Conservation (phyloP, 2,113 vertebrate genomes). For the Beaufortia kweichowensis region DNA sequence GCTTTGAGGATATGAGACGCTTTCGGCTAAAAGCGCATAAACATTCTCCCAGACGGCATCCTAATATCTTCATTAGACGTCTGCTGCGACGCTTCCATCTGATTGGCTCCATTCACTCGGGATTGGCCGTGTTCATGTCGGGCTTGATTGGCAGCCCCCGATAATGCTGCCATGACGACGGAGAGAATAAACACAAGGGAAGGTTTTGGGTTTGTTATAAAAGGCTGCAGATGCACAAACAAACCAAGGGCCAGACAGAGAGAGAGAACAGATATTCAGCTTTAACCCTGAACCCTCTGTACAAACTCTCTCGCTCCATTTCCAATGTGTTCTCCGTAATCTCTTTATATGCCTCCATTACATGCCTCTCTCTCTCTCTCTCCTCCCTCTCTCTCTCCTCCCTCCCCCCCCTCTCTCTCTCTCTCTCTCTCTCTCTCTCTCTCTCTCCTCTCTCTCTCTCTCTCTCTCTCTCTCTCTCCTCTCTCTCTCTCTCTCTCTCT, state of each 20-base stretch:
- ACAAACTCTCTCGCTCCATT: slow-evolving; percentile 22
- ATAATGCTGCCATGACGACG: slow-evolving; percentile 30
- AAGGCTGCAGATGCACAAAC: slow-evolving; percentile 21
- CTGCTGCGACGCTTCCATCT: not conserved
- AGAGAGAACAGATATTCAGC: slow-evolving; percentile 22
- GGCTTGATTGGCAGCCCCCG: slow-evolving; percentile 21
- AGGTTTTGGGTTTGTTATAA: slow-evolving; percentile 28
- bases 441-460: no score
- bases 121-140: not conserved
- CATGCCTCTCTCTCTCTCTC: no score
- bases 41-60: not conserved
- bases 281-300: slow-evolving; percentile 24
- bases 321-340: slow-evolving; percentile 58
- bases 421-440: no score
- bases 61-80: slow-evolving; percentile 25
- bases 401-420: no score
- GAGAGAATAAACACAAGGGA: slow-evolving; percentile 19
- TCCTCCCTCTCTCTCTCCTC: no score
- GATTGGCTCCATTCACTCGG: slow-evolving; percentile 1
- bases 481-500: no score
- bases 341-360: slow-evolving; percentile 67
- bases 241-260: not conserved
- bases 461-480: no score
- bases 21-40: slow-evolving; percentile 1
- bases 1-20: slow-evolving; percentile 12